These are phyloP conservation scores for Sycobia sp. DNA, from an alignment of 1,140 invertebrate species.

Conservation along the genomic window DNA sequence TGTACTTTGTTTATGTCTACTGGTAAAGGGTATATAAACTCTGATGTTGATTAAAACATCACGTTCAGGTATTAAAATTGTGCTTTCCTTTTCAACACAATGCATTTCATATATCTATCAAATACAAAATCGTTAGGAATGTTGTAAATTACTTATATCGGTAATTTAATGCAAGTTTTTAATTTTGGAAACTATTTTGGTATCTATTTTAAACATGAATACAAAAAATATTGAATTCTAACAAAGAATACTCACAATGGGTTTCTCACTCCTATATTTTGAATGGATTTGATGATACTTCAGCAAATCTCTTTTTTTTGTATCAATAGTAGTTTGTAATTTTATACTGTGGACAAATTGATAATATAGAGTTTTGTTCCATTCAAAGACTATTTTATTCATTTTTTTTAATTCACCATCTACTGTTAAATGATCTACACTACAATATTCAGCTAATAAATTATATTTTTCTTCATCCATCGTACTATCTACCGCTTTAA, in stretches of 20 bases:
- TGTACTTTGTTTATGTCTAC: constrained; percentile 22
- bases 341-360: constrained; percentile 29
- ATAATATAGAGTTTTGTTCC: constrained; percentile 31
- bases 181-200: too few species aligned
- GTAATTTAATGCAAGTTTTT: too few species aligned
- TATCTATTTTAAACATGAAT: too few species aligned
- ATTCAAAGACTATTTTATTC: constrained; percentile 14
- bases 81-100: neutral
- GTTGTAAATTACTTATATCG: neutral
- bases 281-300: constrained; percentile 31
- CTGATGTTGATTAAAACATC: constrained; percentile 27
- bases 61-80: neutral
- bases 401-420: constrained; percentile 34
- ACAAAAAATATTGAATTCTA: too few species aligned
- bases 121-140: neutral
- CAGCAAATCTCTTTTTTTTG: neutral
- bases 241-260: constrained; percentile 20
- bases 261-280: constrained; percentile 31
- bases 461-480: constrained; percentile 37
- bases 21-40: constrained; percentile 28
- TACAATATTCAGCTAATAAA: constrained; percentile 42
- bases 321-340: constrained; percentile 27
- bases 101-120: constrained; percentile 20
- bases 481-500: constrained; percentile 15
- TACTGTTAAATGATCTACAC: constrained; percentile 43